phyloP scores from a whole-genome alignment of 1,140 invertebrate species.

The Dreissena rostriformis region DNA sequence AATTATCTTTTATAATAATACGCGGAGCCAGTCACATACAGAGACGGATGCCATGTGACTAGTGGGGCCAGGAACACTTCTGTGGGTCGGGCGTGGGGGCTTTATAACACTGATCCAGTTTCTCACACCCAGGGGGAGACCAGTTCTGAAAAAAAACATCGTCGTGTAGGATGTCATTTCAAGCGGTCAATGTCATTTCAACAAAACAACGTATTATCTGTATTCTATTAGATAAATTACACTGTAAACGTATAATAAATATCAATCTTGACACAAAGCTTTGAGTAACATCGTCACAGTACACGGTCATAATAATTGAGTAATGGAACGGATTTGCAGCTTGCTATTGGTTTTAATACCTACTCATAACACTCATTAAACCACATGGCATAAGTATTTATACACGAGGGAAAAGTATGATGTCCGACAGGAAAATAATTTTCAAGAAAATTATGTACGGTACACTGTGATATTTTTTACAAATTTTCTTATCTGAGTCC shows the following conservation, averaged over 20 bases:
- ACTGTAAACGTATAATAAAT: neutral
- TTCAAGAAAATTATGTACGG: no score
- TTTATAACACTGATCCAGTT: slow-evolving; percentile 36
- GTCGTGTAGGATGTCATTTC: neutral
- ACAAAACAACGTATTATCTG: neutral
- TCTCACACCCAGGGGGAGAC: slow-evolving; percentile 54
- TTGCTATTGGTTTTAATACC: no score
- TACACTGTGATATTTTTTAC: no score
- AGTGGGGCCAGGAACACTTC: slow-evolving; percentile 50
- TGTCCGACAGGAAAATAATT: no score
- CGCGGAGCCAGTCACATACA: no score
- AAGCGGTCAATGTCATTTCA: neutral
- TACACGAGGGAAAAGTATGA: no score
- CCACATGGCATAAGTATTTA: no score
- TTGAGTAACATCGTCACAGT: neutral
- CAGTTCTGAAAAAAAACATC: slow-evolving; percentile 44
- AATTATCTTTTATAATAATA: no score
- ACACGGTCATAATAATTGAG: neutral
- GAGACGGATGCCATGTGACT: no score
- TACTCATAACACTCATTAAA: no score
- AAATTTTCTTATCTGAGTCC: no score
- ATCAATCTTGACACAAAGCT: neutral
- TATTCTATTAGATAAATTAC: neutral
- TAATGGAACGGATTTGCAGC: no score
- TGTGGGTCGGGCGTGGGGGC: slow-evolving; percentile 39